Base-by-base conservation (phyloP, 2,888 invertebrate genomes). In the Mythimna vitellina region DNA sequence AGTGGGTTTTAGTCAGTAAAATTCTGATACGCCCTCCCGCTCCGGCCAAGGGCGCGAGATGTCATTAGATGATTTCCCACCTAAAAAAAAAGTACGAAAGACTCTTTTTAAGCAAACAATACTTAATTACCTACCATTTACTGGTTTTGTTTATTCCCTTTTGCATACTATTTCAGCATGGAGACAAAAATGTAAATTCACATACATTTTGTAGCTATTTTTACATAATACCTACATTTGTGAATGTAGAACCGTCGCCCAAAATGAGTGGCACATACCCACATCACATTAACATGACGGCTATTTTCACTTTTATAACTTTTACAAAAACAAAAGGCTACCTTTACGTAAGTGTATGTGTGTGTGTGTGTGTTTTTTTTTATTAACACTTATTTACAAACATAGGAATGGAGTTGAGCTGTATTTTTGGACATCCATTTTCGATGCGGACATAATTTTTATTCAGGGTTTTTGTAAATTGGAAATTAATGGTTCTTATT, bases 241-340 rank as follows among this genome's bases (percentile, higher is more conserved):
- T 46, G 46, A 64, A 71, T 65, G 64, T 58, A 56, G 14, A 46
- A 42, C 73, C 62, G 63, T 76, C 78, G 65, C 69, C 66, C 60
- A 61, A 56, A 35, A 61, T 70, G 80, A 81, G 61, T 73, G 85
- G 67, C 82, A 76, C 63, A 63, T 51, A 84, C 85, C 85, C 74
- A 77, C 70, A 46, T 85, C 76, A 85, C 62, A 73, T 69, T 72
- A 70, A 73, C 66, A 80, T 82, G 86, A 82, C 82, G 70, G 70
- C 57, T 70, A 70, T 80, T 69, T 67, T 70, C 74, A 76, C 65
- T 78, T 80, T 78, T 72, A 72, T 78, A 80, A 82, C 79, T 79
- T 85, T 85, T 72, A 73, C 60, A 60, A 71, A 83, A 84, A 82
- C 72, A 72, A 84, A 78, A 70, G 49, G 54, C 17, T 65, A 42